Conservation (phyloP, 2,888 invertebrate genomes). For the Chaitophorus viminalis region DNA sequence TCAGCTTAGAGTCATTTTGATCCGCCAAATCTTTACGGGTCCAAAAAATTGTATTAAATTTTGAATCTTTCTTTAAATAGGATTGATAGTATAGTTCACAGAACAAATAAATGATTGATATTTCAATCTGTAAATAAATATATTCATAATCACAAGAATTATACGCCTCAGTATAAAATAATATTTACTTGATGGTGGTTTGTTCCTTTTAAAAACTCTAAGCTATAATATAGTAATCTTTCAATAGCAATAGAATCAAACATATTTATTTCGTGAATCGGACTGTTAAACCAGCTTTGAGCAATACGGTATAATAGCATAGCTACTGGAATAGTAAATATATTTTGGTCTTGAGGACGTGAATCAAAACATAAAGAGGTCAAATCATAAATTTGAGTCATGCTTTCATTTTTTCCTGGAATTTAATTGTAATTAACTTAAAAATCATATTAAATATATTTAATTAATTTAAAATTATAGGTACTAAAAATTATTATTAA, state of each 20-base stretch:
- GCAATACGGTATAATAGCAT: conserved; percentile 91
- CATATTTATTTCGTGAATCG: conserved; percentile 66
- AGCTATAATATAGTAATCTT: conserved; percentile 83
- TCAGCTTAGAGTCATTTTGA: conserved; percentile 76
- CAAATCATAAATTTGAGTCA: conserved; percentile 92
- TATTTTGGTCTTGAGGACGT: conserved; percentile 79
- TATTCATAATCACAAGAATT: background rate
- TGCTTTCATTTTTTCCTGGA: conserved; percentile 81
- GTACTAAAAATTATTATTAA: background rate
- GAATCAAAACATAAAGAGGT: conserved; percentile 81
- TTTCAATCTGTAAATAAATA: conserved; percentile 74
- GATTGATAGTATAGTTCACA: conserved; percentile 87
- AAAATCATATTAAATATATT: background rate
- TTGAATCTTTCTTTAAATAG: conserved; percentile 69
- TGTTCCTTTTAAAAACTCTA: conserved; percentile 79
- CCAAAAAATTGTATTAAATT: too few species aligned
- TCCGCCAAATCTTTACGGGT: conserved; percentile 67
- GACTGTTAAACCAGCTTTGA: conserved; percentile 79
- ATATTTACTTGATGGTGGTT: conserved; percentile 75
- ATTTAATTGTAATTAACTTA: conserved; percentile 34
- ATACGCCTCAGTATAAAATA: background rate
- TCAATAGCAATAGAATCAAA: conserved; percentile 78
- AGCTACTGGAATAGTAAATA: conserved; percentile 92
- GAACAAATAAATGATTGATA: conserved; percentile 88
- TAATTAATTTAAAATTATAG: background rate